phyloP scores from a whole-genome alignment of 2,888 invertebrate genomes.

The Pollenia amentaria region DNA sequence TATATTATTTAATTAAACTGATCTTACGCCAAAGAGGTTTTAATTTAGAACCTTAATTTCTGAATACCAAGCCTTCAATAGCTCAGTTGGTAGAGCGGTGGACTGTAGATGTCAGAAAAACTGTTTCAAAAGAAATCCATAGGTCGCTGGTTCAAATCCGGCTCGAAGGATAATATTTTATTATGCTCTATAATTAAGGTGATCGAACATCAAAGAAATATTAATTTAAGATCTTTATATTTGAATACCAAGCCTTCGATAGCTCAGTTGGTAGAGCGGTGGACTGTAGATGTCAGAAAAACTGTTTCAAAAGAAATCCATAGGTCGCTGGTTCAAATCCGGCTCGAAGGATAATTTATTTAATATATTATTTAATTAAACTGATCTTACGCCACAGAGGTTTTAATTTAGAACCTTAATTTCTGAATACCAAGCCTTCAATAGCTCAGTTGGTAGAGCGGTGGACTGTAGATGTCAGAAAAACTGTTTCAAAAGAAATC shows the following conservation, averaged over 20 bases:
- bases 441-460: constrained; percentile 83
- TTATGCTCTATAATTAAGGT: too few relatives aligned
- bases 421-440: background rate
- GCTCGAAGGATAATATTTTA: constrained; percentile 86
- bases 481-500: constrained; percentile 81
- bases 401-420: too few relatives aligned
- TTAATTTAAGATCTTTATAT: too few relatives aligned
- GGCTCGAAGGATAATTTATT: constrained; percentile 86
- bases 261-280: constrained; percentile 83
- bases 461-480: constrained; percentile 80
- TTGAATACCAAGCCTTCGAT: background rate
- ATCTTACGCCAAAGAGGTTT: too few relatives aligned
- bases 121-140: constrained; percentile 85
- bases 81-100: constrained; percentile 84
- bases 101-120: constrained; percentile 78
- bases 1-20: too few relatives aligned
- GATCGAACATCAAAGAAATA: too few relatives aligned
- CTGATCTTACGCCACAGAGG: too few relatives aligned
- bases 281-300: constrained; percentile 80
- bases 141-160: constrained; percentile 89
- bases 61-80: constrained; percentile 12
- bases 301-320: constrained; percentile 84
- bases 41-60: too few relatives aligned
- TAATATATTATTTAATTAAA: too few relatives aligned
- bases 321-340: constrained; percentile 89